These are phyloP conservation scores for Sepiola atlantica DNA, from an alignment of 2,888 invertebrate species.

Conservation along the genomic window DNA sequence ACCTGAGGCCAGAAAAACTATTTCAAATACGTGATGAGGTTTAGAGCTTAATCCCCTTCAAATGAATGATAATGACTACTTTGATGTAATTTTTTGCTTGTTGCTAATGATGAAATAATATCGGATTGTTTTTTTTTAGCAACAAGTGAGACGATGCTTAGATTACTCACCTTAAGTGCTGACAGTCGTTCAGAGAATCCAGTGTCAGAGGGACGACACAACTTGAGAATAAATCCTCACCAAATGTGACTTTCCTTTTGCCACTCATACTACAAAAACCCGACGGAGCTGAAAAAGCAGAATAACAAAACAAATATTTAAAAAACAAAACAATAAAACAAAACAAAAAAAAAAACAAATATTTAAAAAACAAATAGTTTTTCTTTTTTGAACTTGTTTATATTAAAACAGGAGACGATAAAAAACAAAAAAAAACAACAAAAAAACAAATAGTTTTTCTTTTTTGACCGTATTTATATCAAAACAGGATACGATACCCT, in stretches of 20 bases:
- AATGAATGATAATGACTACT: too few species aligned
- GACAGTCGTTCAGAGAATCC: conserved; percentile 55
- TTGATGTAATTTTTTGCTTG: too few species aligned
- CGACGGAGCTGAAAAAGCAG: conserved; percentile 57
- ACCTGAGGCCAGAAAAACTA: too few species aligned
- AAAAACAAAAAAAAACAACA: too few species aligned
- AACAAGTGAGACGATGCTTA: background rate
- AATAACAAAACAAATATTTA: background rate
- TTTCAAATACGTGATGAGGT: too few species aligned
- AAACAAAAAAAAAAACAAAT: background rate
- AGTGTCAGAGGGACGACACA: conserved; percentile 62
- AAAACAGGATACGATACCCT: too few species aligned
- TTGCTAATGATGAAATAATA: too few species aligned
- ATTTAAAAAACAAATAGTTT: background rate
- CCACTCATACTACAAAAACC: conserved; percentile 65
- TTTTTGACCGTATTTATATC: too few species aligned
- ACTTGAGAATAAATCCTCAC: conserved; percentile 61
- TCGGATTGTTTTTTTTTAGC: background rate
- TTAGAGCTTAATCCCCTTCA: too few species aligned
- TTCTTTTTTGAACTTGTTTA: too few species aligned
- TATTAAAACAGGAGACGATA: too few species aligned
- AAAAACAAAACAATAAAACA: background rate
- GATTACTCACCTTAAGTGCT: conserved; percentile 51
- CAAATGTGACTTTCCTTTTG: conserved; percentile 63
- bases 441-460: too few species aligned